Base-by-base conservation (phyloP, 2,113 vertebrate genomes). In the Upupa epops region DNA sequence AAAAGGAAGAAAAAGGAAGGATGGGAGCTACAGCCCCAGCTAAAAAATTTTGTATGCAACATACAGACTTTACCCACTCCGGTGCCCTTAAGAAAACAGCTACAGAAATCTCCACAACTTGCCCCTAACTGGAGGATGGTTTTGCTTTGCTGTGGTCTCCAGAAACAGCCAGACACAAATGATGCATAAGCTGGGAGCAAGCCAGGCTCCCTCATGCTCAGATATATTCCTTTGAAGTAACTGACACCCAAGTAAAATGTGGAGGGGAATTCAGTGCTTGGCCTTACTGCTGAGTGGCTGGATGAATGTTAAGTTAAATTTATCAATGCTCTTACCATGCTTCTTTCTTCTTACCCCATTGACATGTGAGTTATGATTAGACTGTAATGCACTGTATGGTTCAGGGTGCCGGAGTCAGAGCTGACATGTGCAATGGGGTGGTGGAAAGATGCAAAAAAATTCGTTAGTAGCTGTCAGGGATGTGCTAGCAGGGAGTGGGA, bases 271-370 rank as follows among this genome's bases (percentile, higher is more conserved):
- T 95, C 90, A 81, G 25, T 1, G 12, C 80, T 82, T 73, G 78
- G 86, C 66, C 66, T 64, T 66, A 46, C 77, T 69, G 88, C 90
- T 46, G 88, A 69, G 90, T 37, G 88, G 90, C 88, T 92, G 83
- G 51, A 92, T 74, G 90, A 95, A 95, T 64, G 92, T 77, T 80
- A 68, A 83, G 86, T 93, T 91, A 78, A 83, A 90, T 94, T 81
- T 75, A 70, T 89, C 89, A 82, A 1, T 87, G 92, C 71, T 95
- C 76, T 96, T 2, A 0, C 88, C 84, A 72, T 88, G 11, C 73
- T 95, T 63, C 90, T 96, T 95, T 93, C 83, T 95, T 94, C 92
- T 70, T 93, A 92, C 77, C 95, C 93, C 83, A n/a, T 92, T 88
- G 95, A 92, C 92, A 87, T 28, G 83, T 45, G 83, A 95, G 93